Conservation (phyloP, 2,797 vertebrate species). For the Austrolebias charrua region DNA sequence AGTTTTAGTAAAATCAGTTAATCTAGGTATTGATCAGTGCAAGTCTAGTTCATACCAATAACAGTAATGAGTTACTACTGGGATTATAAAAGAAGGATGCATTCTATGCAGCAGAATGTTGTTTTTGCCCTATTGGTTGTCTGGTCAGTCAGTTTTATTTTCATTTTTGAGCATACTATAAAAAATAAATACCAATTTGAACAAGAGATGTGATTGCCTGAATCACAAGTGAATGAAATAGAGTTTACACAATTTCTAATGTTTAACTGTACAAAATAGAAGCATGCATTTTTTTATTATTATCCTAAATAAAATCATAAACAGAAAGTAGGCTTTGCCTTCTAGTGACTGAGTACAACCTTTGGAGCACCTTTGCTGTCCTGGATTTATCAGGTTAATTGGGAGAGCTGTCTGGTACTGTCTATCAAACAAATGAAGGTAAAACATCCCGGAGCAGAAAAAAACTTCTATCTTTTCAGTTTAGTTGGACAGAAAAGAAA, state of each 20-base stretch:
- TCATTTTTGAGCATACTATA: no score
- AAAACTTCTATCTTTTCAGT: slow-evolving; percentile 17
- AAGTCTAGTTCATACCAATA: slow-evolving; percentile 57
- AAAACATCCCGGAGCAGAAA: slow-evolving; percentile 23
- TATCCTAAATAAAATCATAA: not conserved
- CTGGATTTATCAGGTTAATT: slow-evolving; percentile 61
- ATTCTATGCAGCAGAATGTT: slow-evolving; percentile 33
- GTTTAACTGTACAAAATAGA: slow-evolving; percentile 5
- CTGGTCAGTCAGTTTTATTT: slow-evolving; percentile 58
- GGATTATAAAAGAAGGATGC: slow-evolving; percentile 39
- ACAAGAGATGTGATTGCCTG: not conserved
- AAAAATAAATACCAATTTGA: no score
- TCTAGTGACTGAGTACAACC: no score
- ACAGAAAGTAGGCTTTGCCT: not conserved
- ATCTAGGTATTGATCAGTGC: slow-evolving; percentile 35
- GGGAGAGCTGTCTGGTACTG: slow-evolving; percentile 51
- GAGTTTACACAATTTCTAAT: slow-evolving; percentile 2
- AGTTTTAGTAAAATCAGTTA: slow-evolving; percentile 35
- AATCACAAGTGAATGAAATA: not conserved
- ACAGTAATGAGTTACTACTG: slow-evolving; percentile 74
- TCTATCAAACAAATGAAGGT: slow-evolving; percentile 44
- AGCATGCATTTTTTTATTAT: not conserved
- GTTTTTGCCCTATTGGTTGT: slow-evolving; percentile 26
- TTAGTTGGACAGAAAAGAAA: no score
- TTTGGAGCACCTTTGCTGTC: slow-evolving; percentile 32